Conservation (phyloP, 2,888 invertebrate species). For the Lepas anatifera region DNA sequence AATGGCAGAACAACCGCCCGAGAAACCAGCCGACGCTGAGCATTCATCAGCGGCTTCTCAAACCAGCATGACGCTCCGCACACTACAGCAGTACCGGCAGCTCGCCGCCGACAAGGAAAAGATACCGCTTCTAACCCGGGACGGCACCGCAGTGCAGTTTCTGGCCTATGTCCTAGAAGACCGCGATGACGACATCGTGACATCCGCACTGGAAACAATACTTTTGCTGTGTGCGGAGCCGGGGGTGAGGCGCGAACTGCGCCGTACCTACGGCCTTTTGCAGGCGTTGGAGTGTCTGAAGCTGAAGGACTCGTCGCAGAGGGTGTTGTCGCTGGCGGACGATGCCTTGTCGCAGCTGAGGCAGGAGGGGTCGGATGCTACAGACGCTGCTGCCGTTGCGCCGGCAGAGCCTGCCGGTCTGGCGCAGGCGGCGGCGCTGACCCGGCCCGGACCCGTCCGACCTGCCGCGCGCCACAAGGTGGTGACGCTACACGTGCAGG, state of each 20-base stretch:
- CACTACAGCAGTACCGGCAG: neutral
- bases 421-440: neutral
- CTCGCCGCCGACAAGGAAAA: neutral
- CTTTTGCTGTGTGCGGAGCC: conserved; percentile 7
- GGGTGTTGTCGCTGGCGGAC: neutral
- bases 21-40: too few species aligned
- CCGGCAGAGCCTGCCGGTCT: too few species aligned
- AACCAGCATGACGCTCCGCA: neutral
- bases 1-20: too few species aligned
- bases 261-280: neutral
- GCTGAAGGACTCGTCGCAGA: neutral
- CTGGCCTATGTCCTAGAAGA: conserved; percentile 26
- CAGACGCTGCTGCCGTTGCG: too few species aligned
- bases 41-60: too few species aligned
- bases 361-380: neutral
- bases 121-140: conserved; percentile 11
- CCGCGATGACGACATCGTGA: conserved; percentile 23
- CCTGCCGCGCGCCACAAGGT: neutral
- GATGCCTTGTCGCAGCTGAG: neutral
- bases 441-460: neutral
- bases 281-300: neutral
- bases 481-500: conserved; percentile 16
- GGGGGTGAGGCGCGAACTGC: neutral
- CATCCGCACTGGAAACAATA: conserved; percentile 24
- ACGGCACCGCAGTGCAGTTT: conserved; percentile 26